A percentile compares a stretch with the other conserved stretches of the same genome.
Evolutionary conservation across 2,888 invertebrate species (phyloP).

Genomic region (Tromatobia lineatoria): DNA sequence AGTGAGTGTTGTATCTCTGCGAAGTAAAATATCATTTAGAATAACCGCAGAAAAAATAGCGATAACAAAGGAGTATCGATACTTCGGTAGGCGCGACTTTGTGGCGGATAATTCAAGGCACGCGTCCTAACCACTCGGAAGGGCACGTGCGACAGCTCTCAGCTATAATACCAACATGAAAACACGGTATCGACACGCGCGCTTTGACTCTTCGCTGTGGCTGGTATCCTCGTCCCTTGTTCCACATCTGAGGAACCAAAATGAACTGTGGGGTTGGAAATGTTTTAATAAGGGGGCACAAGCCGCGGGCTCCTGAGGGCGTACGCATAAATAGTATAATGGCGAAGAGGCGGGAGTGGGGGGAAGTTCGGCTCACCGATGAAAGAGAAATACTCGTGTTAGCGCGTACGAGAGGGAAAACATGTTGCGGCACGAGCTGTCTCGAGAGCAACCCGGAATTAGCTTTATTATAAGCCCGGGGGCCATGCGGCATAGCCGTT

Average conservation of each 20-base stretch:
- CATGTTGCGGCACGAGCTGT: slow-evolving; percentile 84
- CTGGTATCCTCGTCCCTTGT: slow-evolving; percentile 14
- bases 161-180: slow-evolving; percentile 10
- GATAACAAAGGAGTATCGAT: background rate
- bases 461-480: slow-evolving; percentile 85
- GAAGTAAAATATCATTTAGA: background rate
- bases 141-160: slow-evolving; percentile 52
- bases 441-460: slow-evolving; percentile 84
- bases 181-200: slow-evolving; percentile 54
- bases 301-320: slow-evolving; percentile 64
- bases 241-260: slow-evolving; percentile 23
- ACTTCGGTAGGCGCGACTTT: background rate
- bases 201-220: slow-evolving; percentile 55
- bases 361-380: slow-evolving; percentile 63
- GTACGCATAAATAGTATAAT: slow-evolving; percentile 68
- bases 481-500: slow-evolving; percentile 80
- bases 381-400: slow-evolving; percentile 69
- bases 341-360: slow-evolving; percentile 58
- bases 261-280: slow-evolving; percentile 72
- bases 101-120: slow-evolving; percentile 58
- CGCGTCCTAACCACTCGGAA: slow-evolving; percentile 52
- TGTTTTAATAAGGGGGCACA: slow-evolving; percentile 81
- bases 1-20: background rate
- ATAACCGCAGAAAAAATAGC: slow-evolving; percentile 7
- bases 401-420: slow-evolving; percentile 81